phyloP scores from a whole-genome alignment of 2,888 invertebrate genomes.

The Sipha maydis region DNA sequence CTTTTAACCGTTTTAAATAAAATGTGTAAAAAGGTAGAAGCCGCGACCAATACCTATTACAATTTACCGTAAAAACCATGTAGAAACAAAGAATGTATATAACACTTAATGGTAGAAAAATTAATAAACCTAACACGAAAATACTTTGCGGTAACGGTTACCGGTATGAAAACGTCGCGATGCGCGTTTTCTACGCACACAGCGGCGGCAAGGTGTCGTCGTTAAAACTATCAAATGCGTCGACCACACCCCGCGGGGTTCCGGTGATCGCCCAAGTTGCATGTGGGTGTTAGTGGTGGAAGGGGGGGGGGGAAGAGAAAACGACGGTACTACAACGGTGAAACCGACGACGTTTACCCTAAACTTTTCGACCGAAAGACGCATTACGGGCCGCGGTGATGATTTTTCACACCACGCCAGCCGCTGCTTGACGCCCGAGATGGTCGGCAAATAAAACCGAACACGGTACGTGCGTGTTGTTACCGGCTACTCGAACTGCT shows the following conservation, averaged over 20 bases:
- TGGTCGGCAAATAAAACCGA: neutral
- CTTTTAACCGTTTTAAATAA: too few relatives aligned
- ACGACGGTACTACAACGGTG: neutral
- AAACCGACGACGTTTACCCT: neutral
- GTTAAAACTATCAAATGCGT: slow-evolving; percentile 7
- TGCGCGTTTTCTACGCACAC: neutral
- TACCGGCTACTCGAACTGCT: too few relatives aligned
- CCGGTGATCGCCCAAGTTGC: neutral
- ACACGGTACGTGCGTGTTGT: too few relatives aligned
- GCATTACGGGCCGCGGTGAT: neutral
- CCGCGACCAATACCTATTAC: too few relatives aligned
- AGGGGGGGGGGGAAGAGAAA: neutral
- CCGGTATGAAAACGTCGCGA: neutral
- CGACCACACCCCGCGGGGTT: slow-evolving; percentile 32
- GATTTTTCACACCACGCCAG: neutral
- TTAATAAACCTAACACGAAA: too few relatives aligned
- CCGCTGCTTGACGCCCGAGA: neutral
- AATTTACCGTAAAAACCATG: too few relatives aligned
- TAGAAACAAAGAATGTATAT: too few relatives aligned
- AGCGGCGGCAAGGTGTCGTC: neutral
- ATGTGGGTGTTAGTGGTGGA: too few relatives aligned
- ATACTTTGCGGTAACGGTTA: neutral
- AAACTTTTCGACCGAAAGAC: neutral
- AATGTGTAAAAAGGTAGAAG: too few relatives aligned
- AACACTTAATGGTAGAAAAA: too few relatives aligned